A percentile compares a stretch with the other conserved stretches of the same genome.
phyloP scores from a whole-genome alignment of 2,888 invertebrate genomes.

The Drosophila eohydei region DNA sequence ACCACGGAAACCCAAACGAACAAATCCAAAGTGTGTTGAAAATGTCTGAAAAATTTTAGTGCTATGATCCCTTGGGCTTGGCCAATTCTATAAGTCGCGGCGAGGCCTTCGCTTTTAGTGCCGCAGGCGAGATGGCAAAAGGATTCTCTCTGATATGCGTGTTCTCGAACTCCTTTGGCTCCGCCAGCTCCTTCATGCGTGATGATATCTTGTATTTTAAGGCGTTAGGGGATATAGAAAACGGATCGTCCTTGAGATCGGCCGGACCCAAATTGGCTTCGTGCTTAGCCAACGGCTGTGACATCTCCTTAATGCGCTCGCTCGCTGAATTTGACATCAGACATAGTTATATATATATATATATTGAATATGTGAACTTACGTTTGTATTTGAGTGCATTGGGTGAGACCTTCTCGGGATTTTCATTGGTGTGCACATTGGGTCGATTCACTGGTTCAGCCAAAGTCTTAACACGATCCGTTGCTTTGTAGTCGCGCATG shows the following conservation, averaged over 20 bases:
- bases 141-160: slow-evolving; percentile 85
- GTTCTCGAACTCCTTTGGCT: slow-evolving; percentile 84
- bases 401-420: slow-evolving; percentile 61
- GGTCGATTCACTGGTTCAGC: slow-evolving; percentile 37
- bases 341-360: not conserved
- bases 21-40: slow-evolving; percentile 13
- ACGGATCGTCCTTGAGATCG: slow-evolving; percentile 86
- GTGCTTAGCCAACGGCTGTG: slow-evolving; percentile 70
- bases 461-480: slow-evolving; percentile 53
- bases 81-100: slow-evolving; percentile 86
- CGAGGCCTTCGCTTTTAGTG: slow-evolving; percentile 85
- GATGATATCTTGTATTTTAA: slow-evolving; percentile 85
- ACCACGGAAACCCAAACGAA: slow-evolving; percentile 22
- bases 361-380: slow-evolving; percentile 26
- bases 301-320: slow-evolving; percentile 70
- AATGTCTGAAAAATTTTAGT: not conserved
- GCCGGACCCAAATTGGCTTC: slow-evolving; percentile 77
- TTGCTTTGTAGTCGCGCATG: slow-evolving; percentile 48
- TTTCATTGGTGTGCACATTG: slow-evolving; percentile 48
- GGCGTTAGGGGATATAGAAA: slow-evolving; percentile 85
- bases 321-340: slow-evolving; percentile 55
- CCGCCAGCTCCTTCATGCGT: slow-evolving; percentile 85
- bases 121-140: slow-evolving; percentile 85
- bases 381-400: slow-evolving; percentile 72
- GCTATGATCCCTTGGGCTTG: slow-evolving; percentile 82